Percentiles rank a stretch among this genome's conserved stretches.
Conservation (phyloP, 2,113 vertebrate species). For the Daphoenositta chrysoptera region DNA sequence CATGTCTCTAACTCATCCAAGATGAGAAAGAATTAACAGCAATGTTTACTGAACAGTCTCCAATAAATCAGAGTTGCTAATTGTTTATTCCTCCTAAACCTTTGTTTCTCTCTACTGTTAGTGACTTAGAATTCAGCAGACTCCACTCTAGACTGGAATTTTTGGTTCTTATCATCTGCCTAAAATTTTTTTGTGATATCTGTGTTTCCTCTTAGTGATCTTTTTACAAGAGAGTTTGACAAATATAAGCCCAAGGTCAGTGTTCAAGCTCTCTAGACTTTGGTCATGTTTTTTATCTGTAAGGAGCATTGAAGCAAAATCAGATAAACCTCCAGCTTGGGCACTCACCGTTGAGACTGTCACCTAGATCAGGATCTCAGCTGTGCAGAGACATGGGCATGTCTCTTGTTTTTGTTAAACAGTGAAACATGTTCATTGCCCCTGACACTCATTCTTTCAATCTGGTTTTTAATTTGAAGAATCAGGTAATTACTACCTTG, state of each 20-base stretch:
- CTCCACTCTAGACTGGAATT: neutral
- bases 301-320: neutral
- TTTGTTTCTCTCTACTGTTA: neutral
- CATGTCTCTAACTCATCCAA: neutral
- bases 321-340: neutral
- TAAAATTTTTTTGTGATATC: neutral
- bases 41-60: neutral
- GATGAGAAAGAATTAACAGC: neutral
- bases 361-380: neutral
- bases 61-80: neutral
- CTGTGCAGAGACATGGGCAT: fast-evolving
- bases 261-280: neutral
- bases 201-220: neutral
- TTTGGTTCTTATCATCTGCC: neutral
- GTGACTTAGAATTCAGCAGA: neutral
- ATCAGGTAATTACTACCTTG: neutral
- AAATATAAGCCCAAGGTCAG: neutral
- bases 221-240: neutral
- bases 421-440: neutral
- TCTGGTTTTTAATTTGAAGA: neutral
- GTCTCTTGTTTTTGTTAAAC: neutral
- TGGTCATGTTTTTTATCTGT: neutral
- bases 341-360: neutral
- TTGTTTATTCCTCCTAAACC: neutral
- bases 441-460: neutral